Base-by-base conservation (phyloP, 2,888 invertebrate species). In the Thymelicus acteon region DNA sequence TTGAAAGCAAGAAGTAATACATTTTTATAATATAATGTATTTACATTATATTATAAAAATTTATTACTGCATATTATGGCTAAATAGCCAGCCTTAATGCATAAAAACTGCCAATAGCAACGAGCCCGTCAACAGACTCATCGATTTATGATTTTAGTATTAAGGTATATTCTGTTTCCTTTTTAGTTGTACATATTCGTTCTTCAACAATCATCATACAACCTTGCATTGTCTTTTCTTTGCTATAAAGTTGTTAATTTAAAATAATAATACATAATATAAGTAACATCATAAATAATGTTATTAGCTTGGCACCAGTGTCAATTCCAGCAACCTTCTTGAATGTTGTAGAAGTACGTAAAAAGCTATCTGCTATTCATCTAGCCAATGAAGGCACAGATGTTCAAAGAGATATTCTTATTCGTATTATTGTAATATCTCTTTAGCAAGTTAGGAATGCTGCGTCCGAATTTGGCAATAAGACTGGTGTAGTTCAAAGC, bases 401-500 rank as follows among this genome's bases (percentile, higher is more conserved):
- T 67, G 60, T 67, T 67, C 37, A 19, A 44, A 58, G 37, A 44
- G 61, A 54, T 61, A 61, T 54, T 61, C 40, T 48, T 31, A 69
- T 57, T 62, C 39, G 62, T 47, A 37, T 62, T 37, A 57, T 48
- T 58, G 48, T 39, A 57, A 52, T 61, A 24, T 68, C 52, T 61
- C 67, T 61, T 31, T 40, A 44, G 49, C 52, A 60, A 68, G 37
- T 68, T 62, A 54, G 71, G 65, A 65, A 60, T 24, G 65, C 61
- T 60, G 52, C 66, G 61, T 75, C 77, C 72, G 72, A 81, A 79
- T 81, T 83, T 80, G 79, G 84, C 80, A 82, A 79, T 81, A 85
- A 81, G 75, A 74, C 73, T 79, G 79, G 75, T 82, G 81, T 80
- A 81, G 72, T 77, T 79, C 77, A 77, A 79, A 81, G 78, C 83